Evolutionary conservation across 2,888 invertebrate species (phyloP).

Genomic region (Oscheius onirici): DNA sequence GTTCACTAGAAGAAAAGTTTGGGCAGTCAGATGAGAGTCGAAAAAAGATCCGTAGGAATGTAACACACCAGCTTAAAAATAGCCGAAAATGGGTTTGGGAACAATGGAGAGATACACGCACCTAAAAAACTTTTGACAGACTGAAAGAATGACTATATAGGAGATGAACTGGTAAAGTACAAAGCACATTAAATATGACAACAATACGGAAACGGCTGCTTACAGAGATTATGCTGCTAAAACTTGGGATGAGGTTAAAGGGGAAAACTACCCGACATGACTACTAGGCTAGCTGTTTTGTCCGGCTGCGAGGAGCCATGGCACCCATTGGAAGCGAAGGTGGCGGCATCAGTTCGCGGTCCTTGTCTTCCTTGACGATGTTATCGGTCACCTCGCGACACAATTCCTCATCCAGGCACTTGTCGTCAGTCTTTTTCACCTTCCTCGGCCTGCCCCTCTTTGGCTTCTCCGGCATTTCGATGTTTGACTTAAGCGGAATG

Average conservation of each 20-base stretch:
- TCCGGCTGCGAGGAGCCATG: constrained; percentile 12
- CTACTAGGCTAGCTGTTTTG: constrained; percentile 29
- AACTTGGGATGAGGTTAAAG: neutral
- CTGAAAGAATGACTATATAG: constrained; percentile 1
- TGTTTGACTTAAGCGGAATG: neutral
- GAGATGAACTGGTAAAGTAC: neutral
- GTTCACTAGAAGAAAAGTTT: neutral
- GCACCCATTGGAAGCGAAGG: constrained; percentile 53
- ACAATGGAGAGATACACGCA: constrained; percentile 1
- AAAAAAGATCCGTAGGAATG: constrained; percentile 10
- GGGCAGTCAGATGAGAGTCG: constrained; percentile 1
- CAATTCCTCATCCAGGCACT: constrained; percentile 54
- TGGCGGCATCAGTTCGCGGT: constrained; percentile 63
- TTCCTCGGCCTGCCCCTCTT: constrained; percentile 59
- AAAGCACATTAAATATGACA: constrained; percentile 9
- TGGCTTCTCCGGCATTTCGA: constrained; percentile 38
- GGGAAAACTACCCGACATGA: neutral
- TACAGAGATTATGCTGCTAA: neutral
- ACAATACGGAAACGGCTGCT: neutral
- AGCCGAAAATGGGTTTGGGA: neutral
- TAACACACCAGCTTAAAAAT: constrained; percentile 13
- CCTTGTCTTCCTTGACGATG: constrained; percentile 52
- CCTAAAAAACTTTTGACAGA: neutral
- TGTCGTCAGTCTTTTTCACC: constrained; percentile 48
- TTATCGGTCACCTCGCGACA: constrained; percentile 43